These are phyloP conservation scores for Regulus satrapa DNA, from an alignment of 2,113 vertebrate genomes.

Conservation along the genomic window DNA sequence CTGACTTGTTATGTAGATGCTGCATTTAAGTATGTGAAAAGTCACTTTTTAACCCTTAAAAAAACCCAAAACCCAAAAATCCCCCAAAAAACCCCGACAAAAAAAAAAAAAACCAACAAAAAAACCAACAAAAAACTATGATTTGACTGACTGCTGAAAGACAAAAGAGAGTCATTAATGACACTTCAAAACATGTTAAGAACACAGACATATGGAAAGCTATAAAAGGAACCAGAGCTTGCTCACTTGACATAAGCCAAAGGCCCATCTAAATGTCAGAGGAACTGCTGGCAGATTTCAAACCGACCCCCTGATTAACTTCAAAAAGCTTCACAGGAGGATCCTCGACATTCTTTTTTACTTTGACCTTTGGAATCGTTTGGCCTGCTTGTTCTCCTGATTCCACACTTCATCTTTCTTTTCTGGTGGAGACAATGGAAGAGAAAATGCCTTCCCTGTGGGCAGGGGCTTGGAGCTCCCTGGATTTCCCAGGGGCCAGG, in stretches of 20 bases:
- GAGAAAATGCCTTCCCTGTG: not conserved
- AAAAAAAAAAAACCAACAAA: not conserved
- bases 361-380: constrained; percentile 12
- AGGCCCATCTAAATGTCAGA: not conserved
- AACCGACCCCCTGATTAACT: not conserved
- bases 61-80: not conserved
- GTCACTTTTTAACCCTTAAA: not conserved
- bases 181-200: not conserved
- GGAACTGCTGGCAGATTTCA: not conserved
- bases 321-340: not conserved
- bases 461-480: not conserved
- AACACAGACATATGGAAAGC: not conserved
- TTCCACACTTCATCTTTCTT: not conserved
- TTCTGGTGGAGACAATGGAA: not conserved
- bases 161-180: not conserved
- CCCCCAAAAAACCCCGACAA: too few relatives aligned
- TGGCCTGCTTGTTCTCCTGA: not conserved
- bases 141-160: not conserved
- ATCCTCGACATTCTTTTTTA: not conserved
- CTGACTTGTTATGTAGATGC: fast-evolving
- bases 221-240: not conserved
- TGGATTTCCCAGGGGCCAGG: not conserved
- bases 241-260: not conserved
- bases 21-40: not conserved
- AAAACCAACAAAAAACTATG: too few relatives aligned